phyloP scores from a whole-genome alignment of 2,888 invertebrate species.

The Euclidia mi region DNA sequence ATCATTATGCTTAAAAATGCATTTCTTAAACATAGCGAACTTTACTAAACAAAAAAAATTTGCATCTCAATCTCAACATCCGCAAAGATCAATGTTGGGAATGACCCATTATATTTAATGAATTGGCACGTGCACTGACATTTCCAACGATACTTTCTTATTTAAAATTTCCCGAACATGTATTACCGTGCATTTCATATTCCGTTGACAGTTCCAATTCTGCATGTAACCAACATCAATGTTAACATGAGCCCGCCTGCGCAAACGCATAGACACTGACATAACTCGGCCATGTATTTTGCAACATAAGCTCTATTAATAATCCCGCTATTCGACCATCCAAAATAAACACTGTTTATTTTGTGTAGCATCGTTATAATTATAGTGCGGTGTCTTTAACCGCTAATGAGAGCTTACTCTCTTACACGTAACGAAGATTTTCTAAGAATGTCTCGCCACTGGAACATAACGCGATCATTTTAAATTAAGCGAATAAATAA shows the following conservation, averaged over 20 bases:
- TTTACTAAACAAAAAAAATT: no score
- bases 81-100: slow-evolving; percentile 16
- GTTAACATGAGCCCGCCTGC: slow-evolving; percentile 49
- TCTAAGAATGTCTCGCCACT: slow-evolving; percentile 50
- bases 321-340: slow-evolving; percentile 76
- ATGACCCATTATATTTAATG: slow-evolving; percentile 12
- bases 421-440: slow-evolving; percentile 62
- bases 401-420: slow-evolving; percentile 82
- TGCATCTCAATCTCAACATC: no score
- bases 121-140: slow-evolving; percentile 3
- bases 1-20: no score
- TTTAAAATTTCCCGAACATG: not conserved
- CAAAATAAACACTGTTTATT: slow-evolving; percentile 82
- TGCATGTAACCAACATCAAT: slow-evolving; percentile 29
- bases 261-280: slow-evolving; percentile 73
- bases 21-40: no score
- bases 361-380: slow-evolving; percentile 76
- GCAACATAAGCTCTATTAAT: slow-evolving; percentile 84
- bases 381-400: slow-evolving; percentile 86
- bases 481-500: slow-evolving; percentile 60
- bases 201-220: slow-evolving; percentile 61
- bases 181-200: slow-evolving; percentile 38
- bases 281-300: slow-evolving; percentile 88
- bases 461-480: slow-evolving; percentile 55
- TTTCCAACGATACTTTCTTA: slow-evolving; percentile 4